Conservation (phyloP, 2,797 vertebrate species). For the Malurus leucopterus region DNA sequence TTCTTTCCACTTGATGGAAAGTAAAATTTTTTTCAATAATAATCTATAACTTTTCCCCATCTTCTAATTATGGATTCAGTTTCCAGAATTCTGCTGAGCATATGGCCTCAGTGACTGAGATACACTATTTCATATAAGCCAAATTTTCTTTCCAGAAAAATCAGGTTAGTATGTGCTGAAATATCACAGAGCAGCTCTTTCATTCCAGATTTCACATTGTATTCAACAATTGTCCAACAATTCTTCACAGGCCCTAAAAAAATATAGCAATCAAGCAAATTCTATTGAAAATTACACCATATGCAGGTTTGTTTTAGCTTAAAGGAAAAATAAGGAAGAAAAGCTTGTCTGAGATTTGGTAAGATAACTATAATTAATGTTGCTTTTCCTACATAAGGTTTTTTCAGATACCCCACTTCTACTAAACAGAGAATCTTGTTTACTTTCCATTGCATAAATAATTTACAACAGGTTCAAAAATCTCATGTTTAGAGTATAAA, state of each 20-base stretch:
- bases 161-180: neutral
- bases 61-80: neutral
- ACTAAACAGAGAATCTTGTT: neutral
- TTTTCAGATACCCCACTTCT: neutral
- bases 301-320: neutral
- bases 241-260: neutral
- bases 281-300: neutral
- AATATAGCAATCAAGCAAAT: rapidly evolving
- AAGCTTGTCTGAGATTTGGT: neutral
- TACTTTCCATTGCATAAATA: neutral
- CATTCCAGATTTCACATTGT: neutral
- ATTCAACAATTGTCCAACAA: neutral
- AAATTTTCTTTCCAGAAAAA: neutral
- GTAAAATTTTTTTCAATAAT: neutral
- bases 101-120: neutral
- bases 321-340: neutral
- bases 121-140: neutral
- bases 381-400: neutral
- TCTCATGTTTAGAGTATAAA: neutral
- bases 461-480: neutral
- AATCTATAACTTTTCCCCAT: neutral
- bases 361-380: neutral
- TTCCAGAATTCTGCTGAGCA: neutral
- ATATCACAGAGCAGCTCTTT: neutral
- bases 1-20: neutral